Percentiles rank a stretch among this genome's conserved stretches.
These are phyloP conservation scores for Tenthredo distinguenda DNA, from an alignment of 2,888 invertebrate species.

Conservation along the genomic window DNA sequence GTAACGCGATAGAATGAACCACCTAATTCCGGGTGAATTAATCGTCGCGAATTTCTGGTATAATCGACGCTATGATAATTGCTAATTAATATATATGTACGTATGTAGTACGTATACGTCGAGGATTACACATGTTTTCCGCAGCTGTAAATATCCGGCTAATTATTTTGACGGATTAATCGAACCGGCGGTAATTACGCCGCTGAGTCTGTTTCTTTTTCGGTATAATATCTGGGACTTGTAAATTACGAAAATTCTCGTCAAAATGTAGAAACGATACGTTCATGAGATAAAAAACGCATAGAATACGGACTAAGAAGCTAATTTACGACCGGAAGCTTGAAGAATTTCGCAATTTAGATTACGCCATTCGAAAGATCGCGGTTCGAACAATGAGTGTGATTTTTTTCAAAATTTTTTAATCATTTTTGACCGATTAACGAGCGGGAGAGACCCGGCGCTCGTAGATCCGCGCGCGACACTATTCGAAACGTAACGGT, in stretches of 20 bases:
- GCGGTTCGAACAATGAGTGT: neutral
- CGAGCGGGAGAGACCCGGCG: neutral
- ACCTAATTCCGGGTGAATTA: neutral
- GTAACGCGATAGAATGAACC: neutral
- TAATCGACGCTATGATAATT: conserved; percentile 20
- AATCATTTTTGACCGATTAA: neutral
- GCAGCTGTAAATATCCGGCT: neutral
- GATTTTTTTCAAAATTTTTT: neutral
- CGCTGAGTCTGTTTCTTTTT: neutral
- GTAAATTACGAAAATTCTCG: neutral
- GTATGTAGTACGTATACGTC: neutral
- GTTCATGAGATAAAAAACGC: neutral
- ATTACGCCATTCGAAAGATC: neutral
- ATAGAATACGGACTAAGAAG: neutral
- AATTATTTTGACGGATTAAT: conserved; percentile 34
- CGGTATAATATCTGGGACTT: neutral
- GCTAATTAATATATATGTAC: conserved; percentile 31
- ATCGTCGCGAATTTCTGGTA: neutral
- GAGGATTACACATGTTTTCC: conserved; percentile 15
- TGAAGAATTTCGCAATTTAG: neutral
- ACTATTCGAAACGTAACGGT: neutral
- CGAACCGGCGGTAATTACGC: neutral
- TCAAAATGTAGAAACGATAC: neutral
- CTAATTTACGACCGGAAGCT: neutral
- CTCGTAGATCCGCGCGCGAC: neutral